Percentiles rank a stretch among this genome's conserved stretches.
These are phyloP conservation scores for Artemia sp. DNA, from an alignment of 2,888 invertebrate genomes.

Conservation along the genomic window DNA sequence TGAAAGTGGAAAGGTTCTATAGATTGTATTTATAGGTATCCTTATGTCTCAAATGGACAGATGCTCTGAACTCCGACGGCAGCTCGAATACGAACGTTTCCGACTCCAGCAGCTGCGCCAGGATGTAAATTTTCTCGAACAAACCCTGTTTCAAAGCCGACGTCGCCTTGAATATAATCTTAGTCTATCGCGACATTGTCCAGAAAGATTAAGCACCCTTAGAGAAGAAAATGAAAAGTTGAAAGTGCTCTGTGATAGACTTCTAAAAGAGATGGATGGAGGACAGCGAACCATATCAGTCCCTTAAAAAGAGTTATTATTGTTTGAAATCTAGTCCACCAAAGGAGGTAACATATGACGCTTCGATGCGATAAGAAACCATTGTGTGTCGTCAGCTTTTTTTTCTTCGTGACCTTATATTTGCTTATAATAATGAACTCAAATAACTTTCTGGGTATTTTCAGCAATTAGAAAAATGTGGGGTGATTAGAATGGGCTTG, in stretches of 20 bases:
- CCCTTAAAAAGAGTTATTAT: neutral
- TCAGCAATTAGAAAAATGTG: too few species aligned
- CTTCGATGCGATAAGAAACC: too few species aligned
- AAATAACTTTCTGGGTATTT: too few species aligned
- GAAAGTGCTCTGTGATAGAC: neutral
- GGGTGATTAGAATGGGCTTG: too few species aligned
- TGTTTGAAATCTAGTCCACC: neutral
- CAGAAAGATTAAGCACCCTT: constrained; percentile 1
- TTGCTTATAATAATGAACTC: too few species aligned
- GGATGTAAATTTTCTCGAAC: constrained; percentile 10
- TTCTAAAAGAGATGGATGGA: neutral
- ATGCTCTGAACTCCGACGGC: constrained; percentile 12
- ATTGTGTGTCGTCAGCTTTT: too few species aligned
- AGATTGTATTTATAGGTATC: constrained; percentile 4
- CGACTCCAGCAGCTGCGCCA: constrained; percentile 9
- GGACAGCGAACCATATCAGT: constrained; percentile 4
- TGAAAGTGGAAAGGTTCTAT: too few species aligned
- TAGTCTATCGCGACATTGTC: neutral
- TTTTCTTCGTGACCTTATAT: too few species aligned
- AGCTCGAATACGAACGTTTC: constrained; percentile 11
- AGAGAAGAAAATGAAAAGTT: constrained; percentile 9
- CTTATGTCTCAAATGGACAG: constrained; percentile 15
- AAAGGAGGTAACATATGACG: too few species aligned
- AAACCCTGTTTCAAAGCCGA: constrained; percentile 3
- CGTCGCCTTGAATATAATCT: constrained; percentile 3